These are phyloP conservation scores for Trogon surrucura DNA, from an alignment of 2,113 vertebrate species.

Conservation along the genomic window DNA sequence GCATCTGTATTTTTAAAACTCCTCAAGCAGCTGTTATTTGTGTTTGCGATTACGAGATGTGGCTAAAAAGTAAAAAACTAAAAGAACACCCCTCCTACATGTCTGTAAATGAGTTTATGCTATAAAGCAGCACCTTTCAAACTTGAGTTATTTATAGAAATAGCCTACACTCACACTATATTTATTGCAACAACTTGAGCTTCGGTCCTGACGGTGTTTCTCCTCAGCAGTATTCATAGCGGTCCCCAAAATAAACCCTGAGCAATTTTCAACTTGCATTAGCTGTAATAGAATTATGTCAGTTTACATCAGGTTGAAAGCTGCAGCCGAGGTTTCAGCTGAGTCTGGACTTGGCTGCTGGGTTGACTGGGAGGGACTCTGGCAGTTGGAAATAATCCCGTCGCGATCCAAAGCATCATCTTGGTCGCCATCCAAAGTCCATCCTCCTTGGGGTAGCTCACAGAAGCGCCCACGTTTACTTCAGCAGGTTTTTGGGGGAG, in stretches of 20 bases:
- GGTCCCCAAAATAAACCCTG: background rate
- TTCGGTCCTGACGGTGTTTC: constrained; percentile 22
- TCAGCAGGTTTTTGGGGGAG: background rate
- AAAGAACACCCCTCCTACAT: rapidly evolving
- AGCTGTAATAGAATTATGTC: background rate
- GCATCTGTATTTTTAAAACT: background rate
- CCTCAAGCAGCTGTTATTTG: background rate
- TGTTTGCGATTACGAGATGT: background rate
- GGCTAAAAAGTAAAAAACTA: background rate
- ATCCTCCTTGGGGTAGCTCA: background rate
- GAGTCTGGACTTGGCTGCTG: background rate
- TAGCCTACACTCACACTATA: background rate
- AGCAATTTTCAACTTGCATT: background rate
- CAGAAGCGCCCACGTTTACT: rapidly evolving
- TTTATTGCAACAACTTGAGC: background rate
- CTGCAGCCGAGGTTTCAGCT: background rate
- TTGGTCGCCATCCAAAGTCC: background rate
- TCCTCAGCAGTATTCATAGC: constrained; percentile 3
- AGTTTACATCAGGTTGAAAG: background rate
- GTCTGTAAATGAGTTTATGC: background rate
- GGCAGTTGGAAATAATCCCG: background rate
- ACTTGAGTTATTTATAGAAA: constrained; percentile 43
- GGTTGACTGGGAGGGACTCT: background rate
- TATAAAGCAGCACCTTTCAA: constrained; percentile 1
- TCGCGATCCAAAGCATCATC: background rate